Evolutionary conservation across 2,113 vertebrate genomes (phyloP), one percentile per base, ranked within the genome.

Genomic region (Salvelinus alpinus): DNA sequence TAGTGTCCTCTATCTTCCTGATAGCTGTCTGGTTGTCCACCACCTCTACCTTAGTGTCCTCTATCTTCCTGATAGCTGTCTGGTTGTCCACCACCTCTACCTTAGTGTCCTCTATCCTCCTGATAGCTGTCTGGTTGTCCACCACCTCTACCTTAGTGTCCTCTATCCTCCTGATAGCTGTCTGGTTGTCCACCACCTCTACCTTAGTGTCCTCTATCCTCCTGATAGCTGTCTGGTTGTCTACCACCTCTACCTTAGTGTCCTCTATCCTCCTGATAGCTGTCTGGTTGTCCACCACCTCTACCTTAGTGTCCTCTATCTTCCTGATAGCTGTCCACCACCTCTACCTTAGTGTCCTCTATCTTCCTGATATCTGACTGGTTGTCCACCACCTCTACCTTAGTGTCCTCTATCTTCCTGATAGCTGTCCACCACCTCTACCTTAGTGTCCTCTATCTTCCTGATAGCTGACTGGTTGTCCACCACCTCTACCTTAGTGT

Each of bases 241-340:
- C 31, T 3, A 29, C 29, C 29, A 29, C 3, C 29, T 29, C 29
- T 29, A 29, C 29, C 29, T 29, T 3, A 29, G 27, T 29, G 27
- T 29, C 31, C 31, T 34, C 31, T 34, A 34, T 34, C 31, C 5
- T 34, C 5, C 34, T 34, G 5, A 34, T 34, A 34, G 6, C 3
- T 3, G 29, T 3, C 27, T 29, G 3, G 27, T 7, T 34, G 31
- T 34, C 31, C 6, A 1, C 31, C 31, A 34, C 31, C 31, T 34
- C 31, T 6, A 34, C 31, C 5, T 34, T 1, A 34, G 31, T 34
- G 5, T 84, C 71, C 38, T 25, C 59, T 74, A 73, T 78, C 74
- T 78, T 34, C 59, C 75, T 72, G 83, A 78, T 79, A 79, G 72
- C 62, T 29, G 48, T 77, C 83, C 83, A 81, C 83, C 78, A 84